These are phyloP conservation scores for Ispidina lecontei DNA, from an alignment of 2,797 vertebrate genomes.

Conservation along the genomic window DNA sequence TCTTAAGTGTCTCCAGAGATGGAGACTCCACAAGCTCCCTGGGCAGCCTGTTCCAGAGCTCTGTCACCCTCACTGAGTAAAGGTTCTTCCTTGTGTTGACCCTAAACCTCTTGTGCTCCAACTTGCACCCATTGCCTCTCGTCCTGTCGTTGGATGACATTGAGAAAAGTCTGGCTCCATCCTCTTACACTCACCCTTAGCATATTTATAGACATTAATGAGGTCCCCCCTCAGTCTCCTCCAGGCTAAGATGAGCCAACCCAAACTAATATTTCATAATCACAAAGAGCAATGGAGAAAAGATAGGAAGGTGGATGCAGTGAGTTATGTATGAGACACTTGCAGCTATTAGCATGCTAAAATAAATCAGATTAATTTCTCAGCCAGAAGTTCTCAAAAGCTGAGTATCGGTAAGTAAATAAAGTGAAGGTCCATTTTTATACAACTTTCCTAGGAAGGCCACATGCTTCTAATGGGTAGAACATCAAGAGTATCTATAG, in stretches of 20 bases:
- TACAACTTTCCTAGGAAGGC: neutral
- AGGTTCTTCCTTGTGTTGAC: too few species aligned
- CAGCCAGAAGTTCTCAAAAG: neutral
- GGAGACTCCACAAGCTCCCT: too few species aligned
- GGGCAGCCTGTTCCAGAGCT: too few species aligned
- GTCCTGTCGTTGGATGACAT: too few species aligned
- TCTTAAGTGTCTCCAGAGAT: too few species aligned
- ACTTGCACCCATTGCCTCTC: too few species aligned
- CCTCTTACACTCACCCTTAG: too few species aligned
- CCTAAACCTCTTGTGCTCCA: too few species aligned
- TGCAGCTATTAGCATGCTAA: neutral
- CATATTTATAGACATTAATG: too few species aligned
- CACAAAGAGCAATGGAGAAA: neutral
- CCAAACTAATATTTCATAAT: neutral
- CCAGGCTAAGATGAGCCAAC: neutral
- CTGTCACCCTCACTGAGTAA: too few species aligned
- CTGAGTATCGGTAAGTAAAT: neutral
- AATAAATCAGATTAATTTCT: neutral
- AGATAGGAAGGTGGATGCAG: neutral
- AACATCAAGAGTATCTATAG: neutral
- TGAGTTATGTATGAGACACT: neutral
- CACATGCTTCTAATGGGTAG: neutral
- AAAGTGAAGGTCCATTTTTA: neutral
- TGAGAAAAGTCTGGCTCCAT: too few species aligned
- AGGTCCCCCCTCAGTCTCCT: too few species aligned